Evolutionary conservation across 2,113 vertebrate genomes (phyloP), one percentile per base, ranked within the genome.

Genomic region (Trichomycterus rosablanca): DNA sequence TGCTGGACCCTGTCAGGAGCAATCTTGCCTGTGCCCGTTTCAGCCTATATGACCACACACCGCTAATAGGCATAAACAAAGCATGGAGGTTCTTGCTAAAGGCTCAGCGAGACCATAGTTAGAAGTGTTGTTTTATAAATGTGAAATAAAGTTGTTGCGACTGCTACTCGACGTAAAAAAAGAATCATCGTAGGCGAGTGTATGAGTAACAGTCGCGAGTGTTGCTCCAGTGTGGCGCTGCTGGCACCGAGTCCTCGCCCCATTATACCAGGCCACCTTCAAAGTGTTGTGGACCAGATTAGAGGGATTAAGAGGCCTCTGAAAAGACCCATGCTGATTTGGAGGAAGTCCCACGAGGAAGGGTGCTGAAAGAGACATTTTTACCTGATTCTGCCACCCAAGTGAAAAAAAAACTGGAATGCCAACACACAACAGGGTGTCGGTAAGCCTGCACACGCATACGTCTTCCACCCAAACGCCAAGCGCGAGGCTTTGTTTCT

Each of bases 211-310:
- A 60, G 56, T 60, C 55, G 45, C 40, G 39, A 66, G 19, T 62
- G 40, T 42, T 18, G 42, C 63, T 24, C 55, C 52, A 45, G 23
- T 50, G 59, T 59, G 35, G 48, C 40, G 50, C 19, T 37, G 34
- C 57, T 39, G 42, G 50, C 34, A 52, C 37, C 14, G 19, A 54
- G 74, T 76, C 77, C 72, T 76, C 72, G 72, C 67, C 73, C 80
- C 83, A 87, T 83, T 84, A 89, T 80, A 76, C 46, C 82, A 80
- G 87, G 90, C 89, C 88, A 89, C 90, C 89, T 91, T 91, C 88
- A 89, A 88, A 91, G 90, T 91, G 90, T 87, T 90, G 88, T 88
- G 87, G 89, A 81, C 84, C 84, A 92, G 92, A 95, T 95, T 93
- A 95, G 91, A 86, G 89, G 91, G 91, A 94, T 93, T 93, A 93